These are phyloP conservation scores for Melieria omissa DNA, from an alignment of 2,888 invertebrate genomes.

Conservation along the genomic window DNA sequence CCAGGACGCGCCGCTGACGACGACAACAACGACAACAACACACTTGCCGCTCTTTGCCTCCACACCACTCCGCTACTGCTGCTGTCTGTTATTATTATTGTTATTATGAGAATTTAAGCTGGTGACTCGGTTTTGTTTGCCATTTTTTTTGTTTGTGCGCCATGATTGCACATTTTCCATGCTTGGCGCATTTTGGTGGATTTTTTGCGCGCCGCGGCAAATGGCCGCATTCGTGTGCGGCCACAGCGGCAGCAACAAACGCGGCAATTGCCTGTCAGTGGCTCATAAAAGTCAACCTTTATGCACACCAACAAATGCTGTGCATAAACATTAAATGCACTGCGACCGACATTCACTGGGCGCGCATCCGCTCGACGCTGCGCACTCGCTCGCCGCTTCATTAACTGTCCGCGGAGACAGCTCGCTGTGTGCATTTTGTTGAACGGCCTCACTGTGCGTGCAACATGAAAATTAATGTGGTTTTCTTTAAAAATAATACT, in stretches of 20 bases:
- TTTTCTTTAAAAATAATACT: too few relatives aligned
- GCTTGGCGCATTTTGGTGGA: background rate
- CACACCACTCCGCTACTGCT: background rate
- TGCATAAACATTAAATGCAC: too few relatives aligned
- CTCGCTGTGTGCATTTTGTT: too few relatives aligned
- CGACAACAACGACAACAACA: background rate
- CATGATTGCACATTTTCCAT: background rate
- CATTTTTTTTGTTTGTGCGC: background rate
- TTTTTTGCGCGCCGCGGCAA: background rate
- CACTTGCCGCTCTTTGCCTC: background rate
- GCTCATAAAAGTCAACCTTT: conserved; percentile 15
- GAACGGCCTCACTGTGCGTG: too few relatives aligned
- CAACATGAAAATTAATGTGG: too few relatives aligned
- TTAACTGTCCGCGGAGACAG: too few relatives aligned
- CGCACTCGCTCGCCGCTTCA: too few relatives aligned
- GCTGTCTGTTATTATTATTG: conserved; percentile 4
- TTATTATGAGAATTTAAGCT: conserved; percentile 18
- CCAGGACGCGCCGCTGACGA: background rate
- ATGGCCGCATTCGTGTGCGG: background rate
- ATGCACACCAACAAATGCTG: too few relatives aligned
- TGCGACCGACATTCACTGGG: too few relatives aligned
- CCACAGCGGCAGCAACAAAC: background rate
- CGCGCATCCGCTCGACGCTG: too few relatives aligned
- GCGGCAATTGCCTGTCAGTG: background rate
- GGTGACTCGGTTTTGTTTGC: background rate